Evolutionary conservation across 2,888 invertebrate genomes (phyloP), one percentile per base, ranked within the genome.

Genomic region (Spodoptera picta): DNA sequence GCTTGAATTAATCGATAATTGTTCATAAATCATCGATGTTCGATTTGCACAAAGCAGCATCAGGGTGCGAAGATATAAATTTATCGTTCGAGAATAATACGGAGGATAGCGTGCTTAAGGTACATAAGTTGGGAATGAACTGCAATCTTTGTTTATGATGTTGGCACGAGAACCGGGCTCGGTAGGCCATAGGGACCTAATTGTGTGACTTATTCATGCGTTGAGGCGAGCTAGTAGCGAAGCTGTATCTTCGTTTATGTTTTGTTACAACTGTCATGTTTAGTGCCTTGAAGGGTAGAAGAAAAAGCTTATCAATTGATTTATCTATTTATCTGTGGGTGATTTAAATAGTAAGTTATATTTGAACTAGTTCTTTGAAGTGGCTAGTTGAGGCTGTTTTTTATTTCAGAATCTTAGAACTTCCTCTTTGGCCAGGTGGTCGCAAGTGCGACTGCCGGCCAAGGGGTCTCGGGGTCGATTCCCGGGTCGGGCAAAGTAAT

Each of bases 1-100:
- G 94, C 94, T 94, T 94, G 94, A 93, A 94, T 94, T 94, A 94
- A 94, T 94, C 94, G 94, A 90, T 94, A 94, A 94, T 94, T 93
- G 94, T 92, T 90, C 89, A 93, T 94, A 94, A 94, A 94, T 94
- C 94, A 94, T 92, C 90, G 89, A 87, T 93, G 93, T 93, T 92
- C 93, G 91, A 92, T 91, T 92, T 88, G 91, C 91, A 91, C 92
- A 92, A 91, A 90, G 93, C 91, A 89, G 89, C 87, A 90, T 88
- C 92, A 90, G 92, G 92, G 94, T 93, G 94, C 92, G 93, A 93
- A 93, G 89, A 87, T 88, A 89, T 88, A 75, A 92, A 94, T 93
- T 94, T 94, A 94, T 93, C 84, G 89, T 77, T 79, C 74, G 80
- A 83, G 87, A 83, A 87, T 91, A 90, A 89, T 89, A 88, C 85